Conservation (phyloP, 2,888 invertebrate species). For the Drosophila aldrichi region DNA sequence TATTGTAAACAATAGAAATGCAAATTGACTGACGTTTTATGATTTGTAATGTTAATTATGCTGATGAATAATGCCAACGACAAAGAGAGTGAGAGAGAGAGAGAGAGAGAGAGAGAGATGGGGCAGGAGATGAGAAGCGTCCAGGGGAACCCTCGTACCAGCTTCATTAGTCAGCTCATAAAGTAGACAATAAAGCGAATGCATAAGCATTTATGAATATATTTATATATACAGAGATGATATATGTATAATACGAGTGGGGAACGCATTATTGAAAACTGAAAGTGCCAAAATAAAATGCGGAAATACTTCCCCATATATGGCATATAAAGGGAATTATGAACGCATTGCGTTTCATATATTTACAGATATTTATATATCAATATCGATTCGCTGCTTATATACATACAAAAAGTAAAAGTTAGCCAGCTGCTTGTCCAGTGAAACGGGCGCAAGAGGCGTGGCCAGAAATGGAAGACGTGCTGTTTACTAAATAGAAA, state of each 20-base stretch:
- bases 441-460: conserved; percentile 15
- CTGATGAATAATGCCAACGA: conserved; percentile 52
- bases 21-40: conserved; percentile 70
- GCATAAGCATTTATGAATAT: conserved; percentile 33
- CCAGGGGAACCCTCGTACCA: conserved; percentile 1
- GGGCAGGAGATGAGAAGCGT: neutral
- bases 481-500: conserved; percentile 66
- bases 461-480: conserved; percentile 32
- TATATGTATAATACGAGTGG: conserved; percentile 5
- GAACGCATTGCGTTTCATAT: conserved; percentile 58
- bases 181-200: conserved; percentile 58
- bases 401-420: conserved; percentile 58
- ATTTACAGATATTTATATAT: neutral
- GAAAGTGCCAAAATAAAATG: conserved; percentile 71
- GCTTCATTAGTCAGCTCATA: conserved; percentile 71
- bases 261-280: conserved; percentile 44
- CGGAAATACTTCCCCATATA: conserved; percentile 58
- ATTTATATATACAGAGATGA: conserved; percentile 17
- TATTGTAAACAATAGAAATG: conserved; percentile 64
- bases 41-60: conserved; percentile 79
- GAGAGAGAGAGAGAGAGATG: neutral
- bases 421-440: conserved; percentile 38
- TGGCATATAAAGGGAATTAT: conserved; percentile 55
- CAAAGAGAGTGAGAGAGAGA: neutral
- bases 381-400: conserved; percentile 51